Conservation (phyloP, 2,113 vertebrate species). For the Raphicerus campestris region DNA sequence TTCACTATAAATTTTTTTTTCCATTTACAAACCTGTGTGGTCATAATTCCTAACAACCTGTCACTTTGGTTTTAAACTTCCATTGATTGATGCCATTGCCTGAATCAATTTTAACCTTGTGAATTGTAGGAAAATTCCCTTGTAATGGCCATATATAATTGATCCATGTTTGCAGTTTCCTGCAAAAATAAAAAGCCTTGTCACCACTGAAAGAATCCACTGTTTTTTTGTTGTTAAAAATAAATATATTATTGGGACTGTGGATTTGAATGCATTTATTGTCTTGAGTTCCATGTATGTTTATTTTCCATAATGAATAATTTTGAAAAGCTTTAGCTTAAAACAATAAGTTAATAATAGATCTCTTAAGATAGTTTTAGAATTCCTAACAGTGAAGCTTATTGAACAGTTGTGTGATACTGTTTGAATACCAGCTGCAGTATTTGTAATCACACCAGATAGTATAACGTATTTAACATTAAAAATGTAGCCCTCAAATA, state of each 20-base stretch:
- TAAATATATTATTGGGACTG: background rate
- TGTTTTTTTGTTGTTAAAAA: background rate
- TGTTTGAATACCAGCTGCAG: background rate
- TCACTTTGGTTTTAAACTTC: background rate
- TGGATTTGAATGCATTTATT: background rate
- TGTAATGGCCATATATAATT: background rate
- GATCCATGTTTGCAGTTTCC: background rate
- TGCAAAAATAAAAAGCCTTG: background rate
- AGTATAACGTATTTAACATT: background rate
- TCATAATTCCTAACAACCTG: background rate
- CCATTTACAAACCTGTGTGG: background rate
- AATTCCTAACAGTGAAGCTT: background rate
- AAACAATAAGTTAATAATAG: background rate
- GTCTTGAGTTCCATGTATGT: background rate
- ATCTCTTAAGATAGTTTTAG: background rate
- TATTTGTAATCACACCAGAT: background rate
- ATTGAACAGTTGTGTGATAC: background rate
- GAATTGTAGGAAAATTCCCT: background rate
- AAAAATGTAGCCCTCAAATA: background rate
- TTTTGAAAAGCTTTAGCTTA: slow-evolving; percentile 6
- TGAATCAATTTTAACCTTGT: background rate
- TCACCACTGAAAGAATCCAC: background rate
- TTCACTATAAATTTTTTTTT: background rate
- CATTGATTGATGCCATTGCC: background rate
- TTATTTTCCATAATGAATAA: slow-evolving; percentile 1